phyloP scores from a whole-genome alignment of 1,140 invertebrate species.

The Danaus melanippus region DNA sequence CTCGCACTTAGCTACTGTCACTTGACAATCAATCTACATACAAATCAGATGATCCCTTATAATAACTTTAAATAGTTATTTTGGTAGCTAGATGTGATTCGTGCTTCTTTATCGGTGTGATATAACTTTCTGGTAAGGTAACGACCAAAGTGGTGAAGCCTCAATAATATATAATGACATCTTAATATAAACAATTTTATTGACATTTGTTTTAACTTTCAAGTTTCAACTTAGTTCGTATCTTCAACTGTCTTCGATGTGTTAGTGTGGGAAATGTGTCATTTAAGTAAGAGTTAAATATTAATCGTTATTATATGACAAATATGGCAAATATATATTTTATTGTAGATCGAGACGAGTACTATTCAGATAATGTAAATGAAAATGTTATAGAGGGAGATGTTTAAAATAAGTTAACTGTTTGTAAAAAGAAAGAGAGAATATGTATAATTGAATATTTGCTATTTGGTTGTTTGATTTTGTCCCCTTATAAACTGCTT shows the following conservation, averaged over 20 bases:
- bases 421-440: constrained; percentile 70
- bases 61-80: too few species aligned
- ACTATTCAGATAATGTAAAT: constrained; percentile 69
- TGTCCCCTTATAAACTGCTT: constrained; percentile 4
- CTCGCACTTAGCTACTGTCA: constrained; percentile 3
- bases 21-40: too few species aligned
- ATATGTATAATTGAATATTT: constrained; percentile 71
- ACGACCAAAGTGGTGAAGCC: constrained; percentile 26
- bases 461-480: constrained; percentile 59
- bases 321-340: constrained; percentile 67
- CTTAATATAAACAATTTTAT: constrained; percentile 29
- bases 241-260: constrained; percentile 33
- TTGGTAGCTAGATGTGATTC: too few species aligned
- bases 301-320: constrained; percentile 65
- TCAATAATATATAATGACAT: constrained; percentile 28
- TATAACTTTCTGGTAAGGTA: constrained; percentile 30
- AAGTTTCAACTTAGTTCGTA: constrained; percentile 12
- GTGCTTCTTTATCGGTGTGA: too few species aligned
- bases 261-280: constrained; percentile 62
- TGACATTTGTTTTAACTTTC: constrained; percentile 19
- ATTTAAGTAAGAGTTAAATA: constrained; percentile 63
- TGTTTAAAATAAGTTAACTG: constrained; percentile 69
- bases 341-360: constrained; percentile 68
- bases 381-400: constrained; percentile 66
- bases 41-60: too few species aligned